Evolutionary conservation across 2,113 vertebrate species (phyloP).

Genomic region (Penelope pileata): DNA sequence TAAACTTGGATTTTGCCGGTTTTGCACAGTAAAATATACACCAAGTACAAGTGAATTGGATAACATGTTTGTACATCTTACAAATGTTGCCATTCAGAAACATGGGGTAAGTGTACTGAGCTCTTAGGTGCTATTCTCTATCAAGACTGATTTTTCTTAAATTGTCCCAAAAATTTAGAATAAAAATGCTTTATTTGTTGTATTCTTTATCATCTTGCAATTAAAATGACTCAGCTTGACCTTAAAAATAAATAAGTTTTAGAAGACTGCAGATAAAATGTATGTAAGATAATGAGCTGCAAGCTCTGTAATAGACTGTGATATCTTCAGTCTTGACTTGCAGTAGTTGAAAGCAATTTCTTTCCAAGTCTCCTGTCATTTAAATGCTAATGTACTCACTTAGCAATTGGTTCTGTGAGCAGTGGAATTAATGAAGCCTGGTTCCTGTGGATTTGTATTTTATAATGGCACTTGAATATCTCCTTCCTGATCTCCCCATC

Average conservation of each 20-base stretch:
- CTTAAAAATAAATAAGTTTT: not conserved
- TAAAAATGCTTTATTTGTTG: not conserved
- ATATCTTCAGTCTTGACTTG: not conserved
- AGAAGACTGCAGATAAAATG: not conserved
- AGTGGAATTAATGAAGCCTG: not conserved
- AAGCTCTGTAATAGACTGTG: not conserved
- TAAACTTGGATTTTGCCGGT: conserved; percentile 95
- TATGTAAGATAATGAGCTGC: not conserved
- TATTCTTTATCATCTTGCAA: not conserved
- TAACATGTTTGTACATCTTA: conserved; percentile 99
- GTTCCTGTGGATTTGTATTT: not conserved
- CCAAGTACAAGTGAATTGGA: conserved; percentile 96
- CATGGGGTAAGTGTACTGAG: conserved; percentile 84
- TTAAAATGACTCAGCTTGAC: not conserved
- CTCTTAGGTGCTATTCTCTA: not conserved
- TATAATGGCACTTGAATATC: not conserved
- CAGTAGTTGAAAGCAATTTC: not conserved
- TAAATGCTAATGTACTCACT: not conserved
- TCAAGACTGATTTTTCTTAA: not conserved
- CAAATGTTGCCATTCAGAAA: conserved; percentile 98
- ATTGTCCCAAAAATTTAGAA: not conserved
- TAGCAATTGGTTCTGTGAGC: not conserved
- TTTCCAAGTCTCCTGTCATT: not conserved
- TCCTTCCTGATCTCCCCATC: not conserved
- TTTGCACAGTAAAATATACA: conserved; percentile 98